Conservation (phyloP, 2,797 vertebrate species). For the Cuniculus paca region DNA sequence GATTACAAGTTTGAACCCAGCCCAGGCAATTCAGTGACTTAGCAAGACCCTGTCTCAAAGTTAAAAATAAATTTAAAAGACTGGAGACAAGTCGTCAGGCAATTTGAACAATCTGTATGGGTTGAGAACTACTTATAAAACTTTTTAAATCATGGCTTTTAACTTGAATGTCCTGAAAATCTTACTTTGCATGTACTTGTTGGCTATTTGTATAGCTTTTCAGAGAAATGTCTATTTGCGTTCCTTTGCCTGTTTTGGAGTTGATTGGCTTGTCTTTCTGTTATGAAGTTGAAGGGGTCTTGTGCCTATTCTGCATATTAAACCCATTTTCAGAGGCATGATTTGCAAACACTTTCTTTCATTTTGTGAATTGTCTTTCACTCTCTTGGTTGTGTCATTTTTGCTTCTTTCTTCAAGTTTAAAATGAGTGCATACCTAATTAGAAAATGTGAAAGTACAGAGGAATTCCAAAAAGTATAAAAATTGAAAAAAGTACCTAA, state of each 20-base stretch:
- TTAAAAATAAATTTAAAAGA: neutral
- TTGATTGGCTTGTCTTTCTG: neutral
- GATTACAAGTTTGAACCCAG: too few species aligned
- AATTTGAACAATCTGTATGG: neutral
- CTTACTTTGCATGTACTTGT: neutral
- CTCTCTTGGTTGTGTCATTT: neutral
- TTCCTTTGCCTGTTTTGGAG: neutral
- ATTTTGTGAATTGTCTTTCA: neutral
- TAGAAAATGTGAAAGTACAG: neutral
- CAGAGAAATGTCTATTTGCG: neutral
- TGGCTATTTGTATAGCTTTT: neutral
- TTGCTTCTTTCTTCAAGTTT: neutral
- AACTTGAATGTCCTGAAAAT: neutral
- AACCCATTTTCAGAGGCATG: neutral
- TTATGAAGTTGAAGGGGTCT: neutral
- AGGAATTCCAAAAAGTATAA: neutral
- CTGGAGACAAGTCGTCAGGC: neutral
- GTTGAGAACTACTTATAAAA: neutral
- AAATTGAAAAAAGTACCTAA: neutral
- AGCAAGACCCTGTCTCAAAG: too few species aligned
- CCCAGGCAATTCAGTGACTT: too few species aligned
- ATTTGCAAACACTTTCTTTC: neutral
- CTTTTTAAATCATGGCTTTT: neutral
- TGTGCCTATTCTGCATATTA: neutral
- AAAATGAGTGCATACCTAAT: neutral